These are phyloP conservation scores for Ophiodon elongatus DNA, from an alignment of 2,113 vertebrate species.

Conservation along the genomic window DNA sequence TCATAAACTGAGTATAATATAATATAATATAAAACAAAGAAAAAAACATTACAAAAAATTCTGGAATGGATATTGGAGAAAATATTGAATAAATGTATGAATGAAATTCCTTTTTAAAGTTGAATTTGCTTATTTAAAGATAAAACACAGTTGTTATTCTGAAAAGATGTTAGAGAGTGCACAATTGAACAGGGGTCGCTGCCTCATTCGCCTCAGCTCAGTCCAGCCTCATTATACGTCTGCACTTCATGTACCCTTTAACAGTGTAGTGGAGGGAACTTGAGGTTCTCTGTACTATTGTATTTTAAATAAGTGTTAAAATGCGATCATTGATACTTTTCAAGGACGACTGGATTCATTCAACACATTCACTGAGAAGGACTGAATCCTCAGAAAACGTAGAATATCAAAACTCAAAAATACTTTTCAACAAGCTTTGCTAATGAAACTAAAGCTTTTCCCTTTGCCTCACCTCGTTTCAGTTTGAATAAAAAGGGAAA, in stretches of 20 bases:
- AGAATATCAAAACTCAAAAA: not conserved
- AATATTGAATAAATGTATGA: not conserved
- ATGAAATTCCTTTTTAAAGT: not conserved
- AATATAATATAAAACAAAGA: not conserved
- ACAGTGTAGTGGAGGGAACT: slow-evolving; percentile 1
- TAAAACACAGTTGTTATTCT: not conserved
- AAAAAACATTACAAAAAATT: not conserved
- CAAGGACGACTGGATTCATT: not conserved
- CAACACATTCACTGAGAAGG: not conserved
- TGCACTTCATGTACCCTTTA: slow-evolving; percentile 5
- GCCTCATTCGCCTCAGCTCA: not conserved
- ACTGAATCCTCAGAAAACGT: not conserved
- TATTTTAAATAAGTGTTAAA: not conserved
- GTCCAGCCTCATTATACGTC: slow-evolving; percentile 4
- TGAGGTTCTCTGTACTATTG: not conserved
- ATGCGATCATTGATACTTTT: not conserved
- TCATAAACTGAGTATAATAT: not conserved
- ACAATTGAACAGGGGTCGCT: not conserved
- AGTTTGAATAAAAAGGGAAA: not conserved
- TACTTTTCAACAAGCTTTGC: not conserved
- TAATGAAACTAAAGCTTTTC: not conserved
- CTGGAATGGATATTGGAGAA: not conserved
- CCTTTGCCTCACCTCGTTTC: not conserved
- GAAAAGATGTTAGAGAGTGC: not conserved
- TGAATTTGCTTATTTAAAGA: not conserved